phyloP scores from a whole-genome alignment of 2,797 vertebrate species.

The Malacoctenus gilli region DNA sequence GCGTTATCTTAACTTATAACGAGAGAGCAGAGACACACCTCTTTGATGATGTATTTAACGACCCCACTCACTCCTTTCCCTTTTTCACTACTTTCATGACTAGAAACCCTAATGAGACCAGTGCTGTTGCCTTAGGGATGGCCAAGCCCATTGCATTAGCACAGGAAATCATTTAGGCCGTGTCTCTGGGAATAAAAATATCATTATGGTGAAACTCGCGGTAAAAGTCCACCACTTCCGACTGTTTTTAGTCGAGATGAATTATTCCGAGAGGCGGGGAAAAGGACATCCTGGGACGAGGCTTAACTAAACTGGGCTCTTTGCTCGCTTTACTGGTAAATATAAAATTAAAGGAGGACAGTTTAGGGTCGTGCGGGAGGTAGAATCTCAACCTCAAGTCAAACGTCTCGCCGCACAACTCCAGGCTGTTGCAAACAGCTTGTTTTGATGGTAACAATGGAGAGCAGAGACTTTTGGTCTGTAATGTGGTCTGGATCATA shows the following conservation, averaged over 20 bases:
- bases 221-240: constrained; percentile 22
- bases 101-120: constrained; percentile 73
- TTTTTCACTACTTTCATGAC: constrained; percentile 69
- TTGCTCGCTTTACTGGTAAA: constrained; percentile 10
- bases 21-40: constrained; percentile 65
- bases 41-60: constrained; percentile 77
- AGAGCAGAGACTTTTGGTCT: no score
- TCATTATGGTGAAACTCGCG: constrained; percentile 53
- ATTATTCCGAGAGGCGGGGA: constrained; percentile 11
- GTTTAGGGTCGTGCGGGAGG: not conserved
- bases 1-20: constrained; percentile 59
- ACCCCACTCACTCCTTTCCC: constrained; percentile 61
- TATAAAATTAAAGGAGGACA: not conserved
- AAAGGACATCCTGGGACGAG: not conserved
- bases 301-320: constrained; percentile 11
- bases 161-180: constrained; percentile 72
- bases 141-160: constrained; percentile 66
- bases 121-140: constrained; percentile 64
- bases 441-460: no score
- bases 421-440: no score
- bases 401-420: no score
- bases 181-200: constrained; percentile 67
- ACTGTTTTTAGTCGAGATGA: constrained; percentile 14
- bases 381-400: not conserved
- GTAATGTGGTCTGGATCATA: no score